Base-by-base conservation (phyloP, 2,113 vertebrate species). In the Eulacestoma nigropectus region DNA sequence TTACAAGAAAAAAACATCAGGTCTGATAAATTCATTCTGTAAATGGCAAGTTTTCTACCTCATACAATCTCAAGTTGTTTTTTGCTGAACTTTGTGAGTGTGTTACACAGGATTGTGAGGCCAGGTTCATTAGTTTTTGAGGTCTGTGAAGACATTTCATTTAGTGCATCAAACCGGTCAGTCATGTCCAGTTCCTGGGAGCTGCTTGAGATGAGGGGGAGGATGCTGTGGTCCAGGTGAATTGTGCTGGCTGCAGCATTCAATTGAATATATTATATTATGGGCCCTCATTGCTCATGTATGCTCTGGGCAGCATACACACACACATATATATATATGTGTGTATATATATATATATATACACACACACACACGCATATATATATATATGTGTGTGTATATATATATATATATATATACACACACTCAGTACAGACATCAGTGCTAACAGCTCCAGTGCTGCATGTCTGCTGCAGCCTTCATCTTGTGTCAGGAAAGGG, bases 1-100 rank as follows among this genome's bases (percentile, higher is more conserved):
- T 96, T 95, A 91, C 60, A 84, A 73, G 49, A 47, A 85, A 87
- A 92, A 93, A 89, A n/a, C 52, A 91, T 93, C 55, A 70, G 23
- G 94, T 91, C 91, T 92, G 80, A 96, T 93, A 84, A 96, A 90
- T 50, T 91, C 44, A 13, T 87, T 53, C 64, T 79, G 65, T 83
- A 93, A 91, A 92, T 76, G 93, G 46, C 67, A 92, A 72, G 50
- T 83, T 73, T 84, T 57, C 29, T 73, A 60, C 26, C 32, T 79
- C n/a, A 4, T 70, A 27, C 52, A 60, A 3, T 78, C 44, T 81
- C 19, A 65, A 39, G 21, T 73, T 86, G 4, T 16, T 82, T 86
- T 67, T 59, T 13, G 8, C 22, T 53, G 33, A 37, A 32, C 13
- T 70, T 57, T 69, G 41, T 42, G 44, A 72, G 27, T 8, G 1